Evolutionary conservation across 2,113 vertebrate genomes (phyloP).

Genomic region (Delphinapterus leucas): DNA sequence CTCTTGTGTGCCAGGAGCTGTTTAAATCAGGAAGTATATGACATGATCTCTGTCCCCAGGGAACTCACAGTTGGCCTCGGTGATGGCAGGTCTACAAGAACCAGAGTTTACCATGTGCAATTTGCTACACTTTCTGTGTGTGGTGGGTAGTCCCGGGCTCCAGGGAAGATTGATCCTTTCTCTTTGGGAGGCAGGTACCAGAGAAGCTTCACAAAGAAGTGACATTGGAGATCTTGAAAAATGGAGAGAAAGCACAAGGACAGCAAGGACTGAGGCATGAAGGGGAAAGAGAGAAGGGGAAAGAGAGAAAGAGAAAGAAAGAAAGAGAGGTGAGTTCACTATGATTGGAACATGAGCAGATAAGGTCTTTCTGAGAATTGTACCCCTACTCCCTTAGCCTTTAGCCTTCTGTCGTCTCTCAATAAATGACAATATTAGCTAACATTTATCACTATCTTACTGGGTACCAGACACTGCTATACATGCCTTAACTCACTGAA

Average conservation of each 20-base stretch:
- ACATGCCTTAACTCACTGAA: background rate
- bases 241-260: background rate
- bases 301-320: background rate
- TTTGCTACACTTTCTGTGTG: background rate
- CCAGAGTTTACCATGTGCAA: accelerated
- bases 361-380: background rate
- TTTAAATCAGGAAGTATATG: background rate
- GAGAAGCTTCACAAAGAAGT: background rate
- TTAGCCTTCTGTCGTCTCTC: background rate
- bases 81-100: background rate
- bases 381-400: background rate
- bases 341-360: background rate
- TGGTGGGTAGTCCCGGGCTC: background rate
- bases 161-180: background rate
- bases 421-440: background rate
- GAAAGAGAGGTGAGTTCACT: background rate
- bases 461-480: background rate
- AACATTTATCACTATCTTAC: background rate
- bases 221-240: background rate
- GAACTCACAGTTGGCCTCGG: background rate
- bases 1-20: background rate
- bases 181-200: background rate
- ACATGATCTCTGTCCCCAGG: background rate
- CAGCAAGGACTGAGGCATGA: background rate
- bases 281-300: too few species aligned